These are phyloP conservation scores for Apogon talboti DNA, from an alignment of 2,797 vertebrate genomes.

Conservation along the genomic window DNA sequence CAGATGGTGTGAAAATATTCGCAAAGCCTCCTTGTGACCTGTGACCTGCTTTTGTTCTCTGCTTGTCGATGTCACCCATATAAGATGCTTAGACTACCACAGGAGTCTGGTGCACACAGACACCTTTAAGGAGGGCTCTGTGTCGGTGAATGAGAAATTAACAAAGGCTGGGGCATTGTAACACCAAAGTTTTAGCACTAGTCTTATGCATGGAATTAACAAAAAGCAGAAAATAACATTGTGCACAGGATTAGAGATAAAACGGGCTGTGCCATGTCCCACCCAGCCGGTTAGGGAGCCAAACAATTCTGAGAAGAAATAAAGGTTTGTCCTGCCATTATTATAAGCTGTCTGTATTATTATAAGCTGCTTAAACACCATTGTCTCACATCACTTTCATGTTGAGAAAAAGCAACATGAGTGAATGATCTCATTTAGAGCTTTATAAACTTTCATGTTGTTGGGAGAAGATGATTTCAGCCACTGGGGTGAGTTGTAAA, in stretches of 20 bases:
- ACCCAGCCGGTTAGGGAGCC: conserved; percentile 51
- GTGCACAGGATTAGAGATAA: conserved; percentile 47
- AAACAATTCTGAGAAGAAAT: conserved; percentile 74
- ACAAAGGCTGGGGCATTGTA: conserved; percentile 12
- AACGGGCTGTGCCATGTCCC: conserved; percentile 58
- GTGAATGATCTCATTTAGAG: conserved; percentile 52
- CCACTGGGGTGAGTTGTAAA: conserved; percentile 6
- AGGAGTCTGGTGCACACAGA: conserved; percentile 12
- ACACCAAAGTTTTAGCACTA: conserved; percentile 21
- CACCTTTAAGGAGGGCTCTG: background rate
- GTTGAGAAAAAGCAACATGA: conserved; percentile 52
- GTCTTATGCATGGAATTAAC: conserved; percentile 40
- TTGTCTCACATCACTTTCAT: conserved; percentile 78
- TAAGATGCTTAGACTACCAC: conserved; percentile 41
- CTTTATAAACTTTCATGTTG: conserved; percentile 51
- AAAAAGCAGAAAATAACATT: conserved; percentile 44
- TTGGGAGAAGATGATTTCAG: conserved; percentile 28
- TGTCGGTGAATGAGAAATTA: conserved; percentile 5
- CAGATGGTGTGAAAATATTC: conserved; percentile 18
- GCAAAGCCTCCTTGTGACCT: conserved; percentile 45
- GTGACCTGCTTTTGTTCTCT: conserved; percentile 39
- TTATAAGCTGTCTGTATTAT: conserved; percentile 60
- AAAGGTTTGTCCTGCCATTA: conserved; percentile 42
- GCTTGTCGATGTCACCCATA: conserved; percentile 36
- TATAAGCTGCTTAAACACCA: conserved; percentile 70